A percentile compares a stretch with the other conserved stretches of the same genome.
Evolutionary conservation across 1,140 invertebrate genomes (phyloP).

Genomic region (Papilio xuthus): DNA sequence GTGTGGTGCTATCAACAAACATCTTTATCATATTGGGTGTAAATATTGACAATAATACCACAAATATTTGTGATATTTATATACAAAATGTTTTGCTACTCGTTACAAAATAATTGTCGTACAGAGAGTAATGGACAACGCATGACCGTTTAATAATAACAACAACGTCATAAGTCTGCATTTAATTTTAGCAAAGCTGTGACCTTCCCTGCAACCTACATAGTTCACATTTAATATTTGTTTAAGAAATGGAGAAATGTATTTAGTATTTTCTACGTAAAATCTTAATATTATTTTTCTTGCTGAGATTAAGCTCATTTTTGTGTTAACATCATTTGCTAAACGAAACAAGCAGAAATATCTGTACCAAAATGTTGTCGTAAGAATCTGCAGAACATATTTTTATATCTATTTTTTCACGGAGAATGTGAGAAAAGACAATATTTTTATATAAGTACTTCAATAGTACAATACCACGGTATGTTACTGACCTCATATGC

Average conservation of each 20-base stretch:
- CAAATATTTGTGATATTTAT: neutral
- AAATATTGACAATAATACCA: neutral
- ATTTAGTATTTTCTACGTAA: no score
- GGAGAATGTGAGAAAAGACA: neutral
- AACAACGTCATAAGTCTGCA: constrained; percentile 34
- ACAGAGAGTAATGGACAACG: neutral
- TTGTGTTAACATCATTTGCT: no score
- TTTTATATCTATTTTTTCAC: neutral
- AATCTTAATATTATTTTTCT: no score
- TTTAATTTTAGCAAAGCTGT: constrained; percentile 33
- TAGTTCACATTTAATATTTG: constrained; percentile 21
- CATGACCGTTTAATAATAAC: constrained; percentile 38
- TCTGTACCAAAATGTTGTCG: no score
- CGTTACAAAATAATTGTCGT: constrained; percentile 10
- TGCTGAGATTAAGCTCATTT: no score
- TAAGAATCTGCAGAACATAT: no score
- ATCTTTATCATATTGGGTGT: neutral
- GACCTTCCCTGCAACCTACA: constrained; percentile 28
- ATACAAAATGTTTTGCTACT: neutral
- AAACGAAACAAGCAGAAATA: no score
- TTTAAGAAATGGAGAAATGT: neutral
- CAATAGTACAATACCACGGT: neutral
- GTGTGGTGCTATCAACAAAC: neutral
- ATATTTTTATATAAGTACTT: neutral
- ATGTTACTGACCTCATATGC: constrained; percentile 82